A percentile compares a stretch with the other conserved stretches of the same genome.
phyloP scores from a whole-genome alignment of 2,797 vertebrate species.

The Enteromius thamalakanensis region DNA sequence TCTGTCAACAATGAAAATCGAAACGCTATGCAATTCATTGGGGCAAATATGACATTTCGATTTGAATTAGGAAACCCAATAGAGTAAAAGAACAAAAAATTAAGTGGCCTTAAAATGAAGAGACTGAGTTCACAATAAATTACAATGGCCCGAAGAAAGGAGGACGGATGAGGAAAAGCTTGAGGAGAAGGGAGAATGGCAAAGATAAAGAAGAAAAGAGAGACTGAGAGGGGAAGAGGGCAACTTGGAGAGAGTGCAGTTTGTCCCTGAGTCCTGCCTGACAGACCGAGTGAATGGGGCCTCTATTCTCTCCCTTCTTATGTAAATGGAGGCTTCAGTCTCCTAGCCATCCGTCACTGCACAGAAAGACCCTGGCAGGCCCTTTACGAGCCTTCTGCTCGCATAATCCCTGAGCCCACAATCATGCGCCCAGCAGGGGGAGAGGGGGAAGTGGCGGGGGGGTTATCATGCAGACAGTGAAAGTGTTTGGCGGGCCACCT shows the following conservation, averaged over 20 bases:
- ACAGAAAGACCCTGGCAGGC: conserved; percentile 84
- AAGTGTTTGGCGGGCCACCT: conserved; percentile 75
- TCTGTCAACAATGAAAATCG: conserved; percentile 65
- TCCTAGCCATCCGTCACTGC: conserved; percentile 84
- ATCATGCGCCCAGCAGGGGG: conserved; percentile 77
- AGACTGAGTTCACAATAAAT: conserved; percentile 63
- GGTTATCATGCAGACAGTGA: conserved; percentile 67
- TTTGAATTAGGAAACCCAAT: conserved; percentile 69
- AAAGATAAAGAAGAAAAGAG: conserved; percentile 67
- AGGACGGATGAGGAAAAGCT: conserved; percentile 63
- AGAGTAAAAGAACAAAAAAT: conserved; percentile 77
- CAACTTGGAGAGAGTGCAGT: conserved; percentile 64
- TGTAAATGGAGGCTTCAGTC: conserved; percentile 81
- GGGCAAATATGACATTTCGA: conserved; percentile 63
- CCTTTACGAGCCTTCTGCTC: conserved; percentile 82
- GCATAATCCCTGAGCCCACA: conserved; percentile 80
- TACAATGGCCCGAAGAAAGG: conserved; percentile 66
- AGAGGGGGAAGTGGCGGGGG: conserved; percentile 67
- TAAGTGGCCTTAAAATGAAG: conserved; percentile 78
- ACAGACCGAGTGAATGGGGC: conserved; percentile 79
- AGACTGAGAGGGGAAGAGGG: conserved; percentile 69
- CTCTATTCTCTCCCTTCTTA: conserved; percentile 84
- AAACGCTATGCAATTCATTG: conserved; percentile 65
- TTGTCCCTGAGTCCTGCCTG: conserved; percentile 74
- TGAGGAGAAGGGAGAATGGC: conserved; percentile 63